Percentiles rank a stretch among this genome's conserved stretches.
These are phyloP conservation scores for Neogobius melanostomus DNA, from an alignment of 2,113 vertebrate species.

Conservation along the genomic window DNA sequence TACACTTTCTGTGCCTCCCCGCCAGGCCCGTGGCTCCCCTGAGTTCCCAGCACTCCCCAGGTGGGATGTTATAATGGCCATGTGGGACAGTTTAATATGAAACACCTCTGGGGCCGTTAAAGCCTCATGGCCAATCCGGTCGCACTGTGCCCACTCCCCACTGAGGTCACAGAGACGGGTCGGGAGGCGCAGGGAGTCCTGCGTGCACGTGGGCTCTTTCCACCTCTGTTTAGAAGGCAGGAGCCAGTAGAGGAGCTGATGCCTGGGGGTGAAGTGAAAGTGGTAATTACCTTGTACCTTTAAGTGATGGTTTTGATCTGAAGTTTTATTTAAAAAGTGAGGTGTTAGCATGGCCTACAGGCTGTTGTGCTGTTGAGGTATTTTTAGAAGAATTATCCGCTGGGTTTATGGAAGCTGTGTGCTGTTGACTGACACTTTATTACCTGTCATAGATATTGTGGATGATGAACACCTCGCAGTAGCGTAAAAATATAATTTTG, in stretches of 20 bases:
- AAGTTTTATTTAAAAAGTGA: constrained; percentile 25
- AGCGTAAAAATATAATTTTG: constrained; percentile 28
- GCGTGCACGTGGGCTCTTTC: constrained; percentile 11
- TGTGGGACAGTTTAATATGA: constrained; percentile 67
- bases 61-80: constrained; percentile 60
- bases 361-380: constrained; percentile 10
- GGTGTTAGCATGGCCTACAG: constrained; percentile 31
- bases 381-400: constrained; percentile 11
- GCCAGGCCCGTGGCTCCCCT: constrained; percentile 49
- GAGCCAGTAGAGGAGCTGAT: constrained; percentile 19
- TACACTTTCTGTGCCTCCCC: constrained; percentile 54
- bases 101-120: constrained; percentile 69
- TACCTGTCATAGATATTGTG: constrained; percentile 23
- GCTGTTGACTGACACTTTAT: constrained; percentile 12
- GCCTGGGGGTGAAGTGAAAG: constrained; percentile 44
- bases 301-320: constrained; percentile 20
- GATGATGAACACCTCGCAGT: constrained; percentile 38
- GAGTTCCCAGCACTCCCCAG: constrained; percentile 60
- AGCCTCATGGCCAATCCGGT: constrained; percentile 45
- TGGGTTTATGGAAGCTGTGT: constrained; percentile 25
- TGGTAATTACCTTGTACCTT: constrained; percentile 46
- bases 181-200: constrained; percentile 25
- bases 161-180: constrained; percentile 48
- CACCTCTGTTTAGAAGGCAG: constrained; percentile 49
- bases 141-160: constrained; percentile 47